Evolutionary conservation across 2,797 vertebrate species (phyloP), one percentile per base, ranked within the genome.

Genomic region (Geotria australis): DNA sequence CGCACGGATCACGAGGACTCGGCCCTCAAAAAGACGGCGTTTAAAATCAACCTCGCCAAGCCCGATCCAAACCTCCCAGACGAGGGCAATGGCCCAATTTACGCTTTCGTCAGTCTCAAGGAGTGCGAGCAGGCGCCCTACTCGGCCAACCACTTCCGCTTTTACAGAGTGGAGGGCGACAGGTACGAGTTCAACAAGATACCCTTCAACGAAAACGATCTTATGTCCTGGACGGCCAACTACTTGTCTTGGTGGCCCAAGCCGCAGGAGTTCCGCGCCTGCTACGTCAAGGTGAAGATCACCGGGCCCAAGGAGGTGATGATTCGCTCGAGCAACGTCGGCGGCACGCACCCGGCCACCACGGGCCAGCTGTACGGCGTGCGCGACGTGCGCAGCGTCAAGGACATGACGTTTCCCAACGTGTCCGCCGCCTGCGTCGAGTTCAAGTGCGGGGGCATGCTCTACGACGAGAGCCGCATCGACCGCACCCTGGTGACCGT

Each of bases 211-310:
- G 88, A 98, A 64, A 81, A 73, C 2, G 79, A 79, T 57, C 69
- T 94, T 47, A 77, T 82, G 5, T 80, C 85, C 8, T 95, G 91
- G 88, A 85, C 75, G 0, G 76, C 83, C 0, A 80, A 94, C 60
- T 83, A 89, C 64, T 73, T 94, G 7, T 77, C 88, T 3, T 98
- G 88, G 91, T 98, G 91, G 88, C 91, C 91, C 47, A 94, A 94
- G 64, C 91, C 91, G 1, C 91, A 94, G 66, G 91, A 91, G 65
- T 98, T 98, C 66, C 74, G 91, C 48, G 88, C 91, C 48, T 95
- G 91, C 61, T 98, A 71, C 64, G 80, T 98, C 65, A 98, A 98
- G 62, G 76, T 98, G 59, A 79, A 66, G 67, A 73, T 95, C n/a
- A 76, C 76, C 1, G 91, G 88, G 8, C 77, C 77, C 1, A 79